Evolutionary conservation across 2,797 vertebrate species (phyloP).

Genomic region (Galaxias olidus): DNA sequence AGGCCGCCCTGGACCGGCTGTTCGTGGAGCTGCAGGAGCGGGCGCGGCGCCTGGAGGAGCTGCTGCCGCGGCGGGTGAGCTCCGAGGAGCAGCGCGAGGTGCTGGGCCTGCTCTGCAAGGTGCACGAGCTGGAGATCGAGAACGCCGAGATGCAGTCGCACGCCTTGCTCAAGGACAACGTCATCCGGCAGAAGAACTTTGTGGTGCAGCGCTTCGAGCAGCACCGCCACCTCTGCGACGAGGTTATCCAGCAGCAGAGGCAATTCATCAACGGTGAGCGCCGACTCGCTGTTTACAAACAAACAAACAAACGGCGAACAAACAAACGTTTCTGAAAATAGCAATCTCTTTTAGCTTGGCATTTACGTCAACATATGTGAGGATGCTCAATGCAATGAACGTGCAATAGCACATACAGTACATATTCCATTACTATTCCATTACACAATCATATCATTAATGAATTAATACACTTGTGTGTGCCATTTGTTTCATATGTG

Average conservation of each 20-base stretch:
- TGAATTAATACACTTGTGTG: no score
- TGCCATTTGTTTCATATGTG: no score
- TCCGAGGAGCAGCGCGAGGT: conserved; percentile 85
- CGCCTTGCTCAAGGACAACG: conserved; percentile 83
- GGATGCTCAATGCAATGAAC: no score
- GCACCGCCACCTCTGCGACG: conserved; percentile 82
- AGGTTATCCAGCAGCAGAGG: conserved; percentile 88
- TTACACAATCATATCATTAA: no score
- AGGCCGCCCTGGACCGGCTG: conserved; percentile 77
- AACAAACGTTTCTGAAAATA: no score
- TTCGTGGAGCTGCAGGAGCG: conserved; percentile 76
- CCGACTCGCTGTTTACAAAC: conserved; percentile 19
- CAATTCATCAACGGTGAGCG: conserved; percentile 82
- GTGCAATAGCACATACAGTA: no score
- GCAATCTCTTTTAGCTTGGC: no score
- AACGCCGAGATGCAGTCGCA: conserved; percentile 81
- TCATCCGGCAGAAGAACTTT: conserved; percentile 81
- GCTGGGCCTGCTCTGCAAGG: conserved; percentile 84
- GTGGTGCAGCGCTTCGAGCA: conserved; percentile 83
- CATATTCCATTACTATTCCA: no score
- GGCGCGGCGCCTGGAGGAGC: conserved; percentile 79
- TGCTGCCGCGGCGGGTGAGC: conserved; percentile 76
- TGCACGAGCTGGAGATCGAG: conserved; percentile 87
- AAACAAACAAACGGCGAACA: conserved; percentile 65
- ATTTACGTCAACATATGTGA: no score